Base-by-base conservation (phyloP, 2,888 invertebrate genomes). In the Nyleta sp. region DNA sequence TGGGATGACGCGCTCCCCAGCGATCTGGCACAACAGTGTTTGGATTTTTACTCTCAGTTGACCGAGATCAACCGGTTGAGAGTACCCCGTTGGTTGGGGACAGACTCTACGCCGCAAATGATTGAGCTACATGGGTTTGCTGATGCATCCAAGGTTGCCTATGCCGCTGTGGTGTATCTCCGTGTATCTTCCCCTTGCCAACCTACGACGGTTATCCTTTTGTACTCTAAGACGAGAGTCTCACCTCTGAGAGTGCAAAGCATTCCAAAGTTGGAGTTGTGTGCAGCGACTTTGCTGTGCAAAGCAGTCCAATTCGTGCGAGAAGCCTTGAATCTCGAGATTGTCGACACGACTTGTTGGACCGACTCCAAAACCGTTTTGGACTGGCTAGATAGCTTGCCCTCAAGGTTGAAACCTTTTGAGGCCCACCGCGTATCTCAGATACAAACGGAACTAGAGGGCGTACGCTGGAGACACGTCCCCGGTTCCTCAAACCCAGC, bases 381-480 rank as follows among this genome's bases (percentile, higher is more conserved):
- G 13, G 38, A 73, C 24, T 73, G 73, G 73, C 4, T 73, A 1
- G 0, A 50, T 1, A 22, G 40, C 1, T 4, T 13, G 0, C 65
- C 82, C 1, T 46, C 70, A 2, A 1, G 28, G 0, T 42, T 81
- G 1, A 79, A 80, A 33, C 35, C 50, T 5, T 82, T 80, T 48
- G 83, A 74, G 10, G 73, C 60, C 8, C 81, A 82, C 42, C 44
- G 80, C 0, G 77, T 83, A 0, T 20, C 78, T 0, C 65, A 79
- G n/a, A 82, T 85, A 3, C 82, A 82, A 48, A 42, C 64, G 10
- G 5, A 17, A n/a, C n/a, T n/a, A n/a, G n/a, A n/a, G n/a, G n/a
- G n/a, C n/a, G n/a, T n/a, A n/a, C n/a, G n/a, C n/a, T 48, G 81
- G 82, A 22, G 57, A 65, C 64, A 80, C 18, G 68, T 81, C 0